Evolutionary conservation across 2,113 vertebrate species (phyloP), one percentile per base, ranked within the genome.

Genomic region (Calyptomena viridis): DNA sequence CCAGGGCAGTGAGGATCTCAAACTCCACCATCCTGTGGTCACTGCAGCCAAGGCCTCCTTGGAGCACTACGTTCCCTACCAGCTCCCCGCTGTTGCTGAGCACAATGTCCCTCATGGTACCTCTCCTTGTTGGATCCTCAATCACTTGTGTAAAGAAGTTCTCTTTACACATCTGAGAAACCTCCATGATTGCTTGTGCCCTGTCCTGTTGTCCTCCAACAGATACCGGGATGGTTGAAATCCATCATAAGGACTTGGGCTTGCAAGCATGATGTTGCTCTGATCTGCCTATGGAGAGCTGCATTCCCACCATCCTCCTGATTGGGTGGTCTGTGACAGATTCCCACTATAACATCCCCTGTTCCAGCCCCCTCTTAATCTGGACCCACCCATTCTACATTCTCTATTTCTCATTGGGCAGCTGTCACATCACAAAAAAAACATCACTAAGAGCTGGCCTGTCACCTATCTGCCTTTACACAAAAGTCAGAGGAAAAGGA

Each of bases 361-460:
- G 20, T 14, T 18, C 30, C 53, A 31, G 30, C 18, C 20, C 13
- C 12, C 12, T 20, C 20, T n/a, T n/a, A 22, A n/a, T 13, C 20
- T 56, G 31, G 18, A n/a, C 17, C 12, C 39, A 63, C 30, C 13
- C 1, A 1, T 47, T 69, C 62, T 76, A 6, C 9, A 78, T 68
- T 80, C 17, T 62, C 23, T 2, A 0, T 21, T 22, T 58, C 15
- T 53, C 13, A 25, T 5, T 16, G 35, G 16, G 3, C 21, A 62
- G 12, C 14, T 63, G 47, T 58, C 42, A 63, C 53, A n/a, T 46
- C 14, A 63, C 14, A 53, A 73, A 49, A 64, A n/a, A 72, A 44
- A 0, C 59, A 63, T 27, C 10, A 14, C 24, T 10, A 40, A 35
- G 14, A 49, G 23, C 19, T 5, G 4, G 35, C 3, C 4, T 3